Base-by-base conservation (phyloP, 2,113 vertebrate species). In the Stegastes partitus region DNA sequence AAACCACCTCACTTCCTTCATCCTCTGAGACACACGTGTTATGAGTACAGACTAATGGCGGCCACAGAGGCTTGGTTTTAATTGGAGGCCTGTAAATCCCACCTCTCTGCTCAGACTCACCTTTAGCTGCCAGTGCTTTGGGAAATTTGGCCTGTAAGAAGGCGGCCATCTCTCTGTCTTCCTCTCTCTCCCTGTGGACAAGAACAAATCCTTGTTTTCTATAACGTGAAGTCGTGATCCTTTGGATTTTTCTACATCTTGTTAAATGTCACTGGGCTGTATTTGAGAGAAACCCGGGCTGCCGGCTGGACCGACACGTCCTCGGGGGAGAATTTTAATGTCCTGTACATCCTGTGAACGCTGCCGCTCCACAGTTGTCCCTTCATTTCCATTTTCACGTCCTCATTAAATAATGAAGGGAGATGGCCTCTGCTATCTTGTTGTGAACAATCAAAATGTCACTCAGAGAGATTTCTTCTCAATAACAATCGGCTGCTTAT, bases 111-210 rank as follows among this genome's bases (percentile, higher is more conserved):
- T 65, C 16, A 14, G 1, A 76, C 94, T 87, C 90, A 97, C 96
- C 82, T 92, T 93, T 93, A 85, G 91, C 93, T 83, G 90, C 88
- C 76, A 92, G 74, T 53, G 81, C 92, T 84, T 91, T 94, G 71
- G 95, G 94, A 61, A 96, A 93, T 85, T 95, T 96, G 45, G 90
- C 94, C 86, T 96, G 93, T 86, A 96, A 89, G 89, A 97, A 97
- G 8, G 95, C 94, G 0, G 95, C 95, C 96, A 97, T 97, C 62
- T 97, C 96, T 87, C 94, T 95, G 91, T 97, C 96, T 76, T 97
- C 96, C 74, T 97, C 96, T 85, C 90, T 90, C 81, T 97, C 96
- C 86, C 96, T 97, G 90, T 44, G 18, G 74, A 74, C 86, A 64
- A 87, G n/a, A 61, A 55, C 4, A 68, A 3, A 10, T 56, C 11